Conservation (phyloP, 2,888 invertebrate genomes). For the Netelia fuscicornis region DNA sequence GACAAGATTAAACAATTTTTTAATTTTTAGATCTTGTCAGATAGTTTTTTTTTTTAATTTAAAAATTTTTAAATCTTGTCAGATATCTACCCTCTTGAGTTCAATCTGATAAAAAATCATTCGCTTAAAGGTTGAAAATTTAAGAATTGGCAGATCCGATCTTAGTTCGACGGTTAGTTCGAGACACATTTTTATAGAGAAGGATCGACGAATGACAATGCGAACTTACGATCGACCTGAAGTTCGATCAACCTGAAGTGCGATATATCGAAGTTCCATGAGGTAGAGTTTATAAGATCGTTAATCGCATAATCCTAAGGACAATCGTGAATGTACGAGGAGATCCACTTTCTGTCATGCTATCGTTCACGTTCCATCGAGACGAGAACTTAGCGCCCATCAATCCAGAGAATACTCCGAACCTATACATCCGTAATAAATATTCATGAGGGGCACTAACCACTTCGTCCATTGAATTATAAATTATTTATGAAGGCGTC, state of each 20-base stretch:
- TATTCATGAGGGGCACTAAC: slow-evolving; percentile 58
- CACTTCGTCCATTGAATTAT: slow-evolving; percentile 62
- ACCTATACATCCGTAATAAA: slow-evolving; percentile 40
- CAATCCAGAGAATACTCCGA: slow-evolving; percentile 6
- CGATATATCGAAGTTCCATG: slow-evolving; percentile 19
- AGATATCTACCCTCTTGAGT: too few species aligned
- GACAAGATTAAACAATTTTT: too few species aligned
- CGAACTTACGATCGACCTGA: neutral
- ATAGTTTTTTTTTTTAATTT: too few species aligned
- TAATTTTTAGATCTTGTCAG: too few species aligned
- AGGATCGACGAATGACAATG: neutral
- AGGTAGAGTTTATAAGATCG: slow-evolving; percentile 33
- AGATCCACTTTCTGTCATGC: neutral
- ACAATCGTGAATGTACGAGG: neutral
- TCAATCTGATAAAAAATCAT: too few species aligned
- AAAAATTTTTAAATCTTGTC: too few species aligned
- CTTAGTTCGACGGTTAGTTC: too few species aligned
- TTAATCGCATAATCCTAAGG: slow-evolving; percentile 45
- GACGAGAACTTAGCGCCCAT: slow-evolving; percentile 9
- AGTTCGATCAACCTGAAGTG: neutral
- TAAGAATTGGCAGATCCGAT: too few species aligned
- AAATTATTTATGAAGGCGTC: slow-evolving; percentile 68
- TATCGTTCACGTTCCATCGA: neutral
- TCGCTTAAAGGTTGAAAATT: too few species aligned
- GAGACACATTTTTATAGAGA: neutral